Evolutionary conservation across 2,797 vertebrate species (phyloP), one percentile per base, ranked within the genome.

Genomic region (Apogon hyalosoma): DNA sequence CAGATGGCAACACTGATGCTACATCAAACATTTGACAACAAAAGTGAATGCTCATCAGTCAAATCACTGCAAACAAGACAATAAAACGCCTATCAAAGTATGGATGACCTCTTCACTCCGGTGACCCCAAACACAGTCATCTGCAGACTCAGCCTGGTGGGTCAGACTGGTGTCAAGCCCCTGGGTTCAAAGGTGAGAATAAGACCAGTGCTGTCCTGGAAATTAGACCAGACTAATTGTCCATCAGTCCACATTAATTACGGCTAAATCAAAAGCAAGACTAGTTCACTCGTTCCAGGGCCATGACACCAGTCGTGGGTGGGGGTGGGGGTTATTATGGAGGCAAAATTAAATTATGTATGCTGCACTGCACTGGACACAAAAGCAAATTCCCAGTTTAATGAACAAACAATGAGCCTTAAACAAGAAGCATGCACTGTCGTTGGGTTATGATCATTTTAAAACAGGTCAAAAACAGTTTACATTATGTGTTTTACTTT

Each of bases 161-260:
- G 87, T 89, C 74, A 68, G 67, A 66, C 79, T 73, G 51, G 69
- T 88, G 82, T 89, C 85, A 67, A 77, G 72, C 75, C 85, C 67
- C 14, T 21, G 8, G 56, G 90, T 80, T 92, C 89, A 92, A 83
- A 90, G 92, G 84, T 91, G 80, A 86, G 39, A 79, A 67, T 72
- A 85, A 85, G 77, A 92, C 84, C 80, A 84, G 78, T 66, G 72
- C 69, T 81, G 68, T 86, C 78, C 82, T 86, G 76, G 81, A 92
- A 93, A 92, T 93, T 90, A 92, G 84, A 90, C 71, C 76, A 75
- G 63, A 90, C 81, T 90, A 91, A 93, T 94, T 92, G 93, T 92
- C 80, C 83, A 40, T 88, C 88, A 87, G 88, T 94, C 93, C 76
- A 83, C 72, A 89, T 92, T 85, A 90, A 91, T 94, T 92, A 93